Conservation (phyloP, 2,888 invertebrate genomes). For the Dicyrtoma fusca region DNA sequence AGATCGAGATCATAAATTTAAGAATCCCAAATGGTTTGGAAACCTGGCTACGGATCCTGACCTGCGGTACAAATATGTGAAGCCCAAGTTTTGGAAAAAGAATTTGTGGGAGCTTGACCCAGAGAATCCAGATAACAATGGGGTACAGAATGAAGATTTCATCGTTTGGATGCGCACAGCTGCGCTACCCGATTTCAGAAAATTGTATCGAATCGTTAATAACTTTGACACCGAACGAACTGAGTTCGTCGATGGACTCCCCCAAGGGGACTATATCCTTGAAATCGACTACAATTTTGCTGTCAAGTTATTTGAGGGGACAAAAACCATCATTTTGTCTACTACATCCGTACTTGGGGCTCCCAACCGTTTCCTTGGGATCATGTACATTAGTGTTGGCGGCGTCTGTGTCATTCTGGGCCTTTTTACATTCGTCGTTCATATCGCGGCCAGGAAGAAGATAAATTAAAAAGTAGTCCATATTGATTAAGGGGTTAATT, state of each 20-base stretch:
- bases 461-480: too few relatives aligned
- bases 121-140: slow-evolving; percentile 74
- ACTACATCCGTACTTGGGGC: slow-evolving; percentile 96
- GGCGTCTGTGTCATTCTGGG: slow-evolving; percentile 90
- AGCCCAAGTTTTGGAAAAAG: too few relatives aligned
- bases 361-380: slow-evolving; percentile 96
- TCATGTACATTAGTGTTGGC: slow-evolving; percentile 97
- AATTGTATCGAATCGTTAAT: slow-evolving; percentile 86
- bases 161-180: slow-evolving; percentile 99
- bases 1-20: too few relatives aligned
- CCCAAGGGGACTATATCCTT: slow-evolving; percentile 70
- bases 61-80: too few relatives aligned
- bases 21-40: too few relatives aligned
- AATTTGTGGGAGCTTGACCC: slow-evolving; percentile 77
- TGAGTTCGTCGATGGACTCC: slow-evolving; percentile 72
- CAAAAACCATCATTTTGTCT: slow-evolving; percentile 91
- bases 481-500: too few relatives aligned
- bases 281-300: slow-evolving; percentile 66
- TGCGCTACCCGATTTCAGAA: slow-evolving; percentile 93
- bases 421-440: too few relatives aligned
- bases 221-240: slow-evolving; percentile 66
- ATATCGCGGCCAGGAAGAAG: too few relatives aligned
- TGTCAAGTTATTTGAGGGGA: slow-evolving; percentile 90
- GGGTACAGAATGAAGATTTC: slow-evolving; percentile 94
- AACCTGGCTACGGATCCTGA: too few relatives aligned